Evolutionary conservation across 2,888 invertebrate species (phyloP).

Genomic region (Eupithecia exiguata): DNA sequence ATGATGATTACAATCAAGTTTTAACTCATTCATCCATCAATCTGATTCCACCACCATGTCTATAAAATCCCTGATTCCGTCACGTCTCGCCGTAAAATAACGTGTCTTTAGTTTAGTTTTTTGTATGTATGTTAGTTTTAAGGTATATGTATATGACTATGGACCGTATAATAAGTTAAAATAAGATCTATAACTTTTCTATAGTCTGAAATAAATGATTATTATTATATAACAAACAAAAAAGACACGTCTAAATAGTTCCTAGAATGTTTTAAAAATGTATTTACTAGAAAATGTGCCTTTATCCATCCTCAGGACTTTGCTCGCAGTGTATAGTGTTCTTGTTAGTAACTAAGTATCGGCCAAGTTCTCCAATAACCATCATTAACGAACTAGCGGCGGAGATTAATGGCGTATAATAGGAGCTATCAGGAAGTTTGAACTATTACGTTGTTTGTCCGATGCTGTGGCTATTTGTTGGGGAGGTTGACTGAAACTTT

Average conservation of each 20-base stretch:
- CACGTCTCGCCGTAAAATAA: no score
- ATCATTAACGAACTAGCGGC: background rate
- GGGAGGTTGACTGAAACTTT: background rate
- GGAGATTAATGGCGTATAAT: slow-evolving; percentile 3
- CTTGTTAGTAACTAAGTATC: slow-evolving; percentile 4
- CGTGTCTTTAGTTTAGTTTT: no score
- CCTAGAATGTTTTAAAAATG: background rate
- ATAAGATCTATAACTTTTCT: no score
- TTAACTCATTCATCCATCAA: no score
- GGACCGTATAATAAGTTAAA: no score
- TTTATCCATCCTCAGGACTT: background rate
- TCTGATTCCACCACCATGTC: no score
- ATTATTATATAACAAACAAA: no score
- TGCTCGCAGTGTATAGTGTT: background rate
- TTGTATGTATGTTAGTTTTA: no score
- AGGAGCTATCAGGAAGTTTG: slow-evolving; percentile 2
- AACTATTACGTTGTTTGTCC: background rate
- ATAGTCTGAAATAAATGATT: no score
- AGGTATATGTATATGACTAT: no score
- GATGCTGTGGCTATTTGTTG: background rate
- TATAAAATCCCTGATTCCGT: no score
- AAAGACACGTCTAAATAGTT: no score
- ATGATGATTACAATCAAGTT: background rate
- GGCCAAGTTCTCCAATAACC: slow-evolving; percentile 1
- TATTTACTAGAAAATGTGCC: background rate